These are phyloP conservation scores for Chydorus sphaericus DNA, from an alignment of 2,888 invertebrate species.

Conservation along the genomic window DNA sequence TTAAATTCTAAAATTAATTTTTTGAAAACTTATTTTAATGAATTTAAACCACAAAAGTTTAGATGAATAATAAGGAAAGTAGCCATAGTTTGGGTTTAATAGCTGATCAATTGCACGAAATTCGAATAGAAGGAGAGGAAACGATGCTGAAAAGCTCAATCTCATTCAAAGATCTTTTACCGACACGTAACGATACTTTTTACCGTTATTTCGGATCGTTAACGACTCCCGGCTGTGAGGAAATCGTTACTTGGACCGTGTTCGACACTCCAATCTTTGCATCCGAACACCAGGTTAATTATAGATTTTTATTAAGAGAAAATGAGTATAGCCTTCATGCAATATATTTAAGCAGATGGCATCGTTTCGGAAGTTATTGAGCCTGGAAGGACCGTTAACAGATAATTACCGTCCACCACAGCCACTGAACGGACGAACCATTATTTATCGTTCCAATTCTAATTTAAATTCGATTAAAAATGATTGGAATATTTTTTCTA, in stretches of 20 bases:
- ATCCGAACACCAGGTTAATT: constrained; percentile 36
- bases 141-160: constrained; percentile 17
- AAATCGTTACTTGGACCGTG: constrained; percentile 57
- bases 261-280: constrained; percentile 38
- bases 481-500: too few species aligned
- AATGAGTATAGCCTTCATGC: too few species aligned
- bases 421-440: constrained; percentile 20
- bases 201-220: constrained; percentile 56
- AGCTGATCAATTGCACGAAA: constrained; percentile 21
- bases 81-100: constrained; percentile 24
- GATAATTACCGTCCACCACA: constrained; percentile 36
- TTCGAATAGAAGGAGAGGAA: constrained; percentile 22
- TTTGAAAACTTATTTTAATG: too few species aligned
- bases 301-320: too few species aligned
- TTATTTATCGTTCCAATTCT: too few species aligned
- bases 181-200: constrained; percentile 36
- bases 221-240: constrained; percentile 57
- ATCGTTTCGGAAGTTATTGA: constrained; percentile 30
- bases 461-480: too few species aligned
- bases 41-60: too few species aligned
- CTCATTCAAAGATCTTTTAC: constrained; percentile 36
- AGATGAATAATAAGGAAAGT: constrained; percentile 22
- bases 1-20: too few species aligned
- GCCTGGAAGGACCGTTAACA: constrained; percentile 27
- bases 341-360: constrained; percentile 29